Evolutionary conservation across 2,113 vertebrate genomes (phyloP), one percentile per base, ranked within the genome.

Genomic region (Muscicapa adusta): DNA sequence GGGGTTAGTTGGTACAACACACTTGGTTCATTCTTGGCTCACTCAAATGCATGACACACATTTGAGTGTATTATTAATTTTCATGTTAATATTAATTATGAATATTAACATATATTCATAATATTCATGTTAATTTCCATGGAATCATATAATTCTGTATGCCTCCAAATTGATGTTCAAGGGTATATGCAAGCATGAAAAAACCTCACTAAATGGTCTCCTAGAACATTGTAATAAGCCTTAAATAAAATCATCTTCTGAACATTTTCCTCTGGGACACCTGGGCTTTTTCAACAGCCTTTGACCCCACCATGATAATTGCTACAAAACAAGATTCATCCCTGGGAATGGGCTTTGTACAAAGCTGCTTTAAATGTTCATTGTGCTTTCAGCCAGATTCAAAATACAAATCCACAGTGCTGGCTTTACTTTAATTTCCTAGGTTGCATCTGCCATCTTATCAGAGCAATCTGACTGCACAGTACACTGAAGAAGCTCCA

Each of bases 51-150:
- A 60, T 93, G 91, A 95, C 92, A 94, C 42, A 85, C 68, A 54
- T 79, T 96, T 76, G 82, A 89, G 88, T 85, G 34, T 77, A 94
- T 90, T 96, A 96, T 96, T 95, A 97, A 96, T 96, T 93, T 73
- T 83, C 51, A 86, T 77, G 87, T 90, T 91, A 91, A 94, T 94
- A 80, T 94, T 92, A 38, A 94, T 96, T 91, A 58, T 68, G 26
- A 51, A 51, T 51, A 51, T 51, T 29, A 51, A 51, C 26, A 28
- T 29, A 28, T 51, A 51, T 29, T 51, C 14, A 51, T 51, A 51
- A 51, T 51, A 51, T 51, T 51, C 42, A 14, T 61, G 70, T 91
- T 91, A 74, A 90, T 93, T 91, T 94, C 82, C 85, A 89, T 54
- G 74, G 89, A 51, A 89, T 92, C 91, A 10, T 54, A 78, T 63